Conservation (phyloP, 2,113 vertebrate genomes). For the Chroicocephalus ridibundus region DNA sequence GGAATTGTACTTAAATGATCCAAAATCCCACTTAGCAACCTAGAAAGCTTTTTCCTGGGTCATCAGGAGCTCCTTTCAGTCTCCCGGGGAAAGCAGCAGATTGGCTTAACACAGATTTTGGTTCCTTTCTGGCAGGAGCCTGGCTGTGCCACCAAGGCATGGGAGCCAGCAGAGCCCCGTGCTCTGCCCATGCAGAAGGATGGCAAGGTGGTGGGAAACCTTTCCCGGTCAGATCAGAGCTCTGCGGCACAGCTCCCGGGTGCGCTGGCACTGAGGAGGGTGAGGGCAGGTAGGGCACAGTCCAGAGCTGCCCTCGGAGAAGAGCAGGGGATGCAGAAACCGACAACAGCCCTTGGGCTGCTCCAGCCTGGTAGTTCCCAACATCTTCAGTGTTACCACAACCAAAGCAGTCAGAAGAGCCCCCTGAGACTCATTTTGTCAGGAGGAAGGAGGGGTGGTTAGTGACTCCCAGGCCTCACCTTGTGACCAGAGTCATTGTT, state of each 20-base stretch:
- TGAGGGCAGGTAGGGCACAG: background rate
- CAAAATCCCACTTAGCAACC: background rate
- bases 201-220: background rate
- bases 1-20: background rate
- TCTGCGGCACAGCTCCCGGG: background rate
- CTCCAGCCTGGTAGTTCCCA: background rate
- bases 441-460: background rate
- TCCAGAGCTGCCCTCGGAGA: background rate
- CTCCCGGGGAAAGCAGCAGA: background rate
- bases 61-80: background rate
- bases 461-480: background rate
- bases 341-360: rapidly evolving
- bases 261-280: rapidly evolving
- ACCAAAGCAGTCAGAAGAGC: background rate
- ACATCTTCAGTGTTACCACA: background rate
- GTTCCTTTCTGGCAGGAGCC: background rate
- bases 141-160: background rate
- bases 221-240: background rate
- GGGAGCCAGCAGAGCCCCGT: background rate
- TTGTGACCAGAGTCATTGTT: background rate
- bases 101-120: background rate
- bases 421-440: background rate
- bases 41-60: background rate
- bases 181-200: background rate
- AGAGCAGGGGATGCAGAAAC: background rate